A percentile compares a stretch with the other conserved stretches of the same genome.
Evolutionary conservation across 1,140 invertebrate species (phyloP).

Genomic region (Drosophila orosa): DNA sequence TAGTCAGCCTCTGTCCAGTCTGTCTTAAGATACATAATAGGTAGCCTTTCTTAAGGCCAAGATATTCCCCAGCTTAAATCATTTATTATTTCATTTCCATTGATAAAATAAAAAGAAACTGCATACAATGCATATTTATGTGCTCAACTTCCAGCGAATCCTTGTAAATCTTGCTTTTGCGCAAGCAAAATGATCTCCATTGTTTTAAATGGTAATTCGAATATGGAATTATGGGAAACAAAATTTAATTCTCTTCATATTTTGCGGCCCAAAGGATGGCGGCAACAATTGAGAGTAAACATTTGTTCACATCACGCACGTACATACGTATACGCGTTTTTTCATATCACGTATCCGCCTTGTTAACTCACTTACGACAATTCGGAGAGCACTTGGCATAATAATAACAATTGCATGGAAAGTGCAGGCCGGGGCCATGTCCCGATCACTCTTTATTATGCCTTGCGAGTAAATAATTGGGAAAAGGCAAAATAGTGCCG

Average conservation of each 20-base stretch:
- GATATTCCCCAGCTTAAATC: too few species aligned
- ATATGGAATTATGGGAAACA: constrained; percentile 1
- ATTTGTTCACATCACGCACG: background rate
- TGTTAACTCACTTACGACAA: constrained; percentile 24
- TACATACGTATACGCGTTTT: background rate
- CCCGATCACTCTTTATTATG: constrained; percentile 23
- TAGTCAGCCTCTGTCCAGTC: too few species aligned
- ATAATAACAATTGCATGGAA: constrained; percentile 35
- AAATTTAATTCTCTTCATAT: background rate
- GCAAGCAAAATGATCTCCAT: background rate
- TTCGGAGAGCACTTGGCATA: constrained; percentile 39
- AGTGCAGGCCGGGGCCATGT: background rate
- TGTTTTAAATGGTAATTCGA: constrained; percentile 7
- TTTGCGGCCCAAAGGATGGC: background rate
- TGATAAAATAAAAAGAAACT: too few species aligned
- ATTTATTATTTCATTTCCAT: too few species aligned
- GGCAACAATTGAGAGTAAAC: constrained; percentile 1
- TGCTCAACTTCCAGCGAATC: background rate
- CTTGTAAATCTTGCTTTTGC: background rate
- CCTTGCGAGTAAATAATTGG: constrained; percentile 32
- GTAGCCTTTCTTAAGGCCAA: too few species aligned
- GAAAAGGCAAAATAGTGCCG: constrained; percentile 13
- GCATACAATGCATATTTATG: too few species aligned
- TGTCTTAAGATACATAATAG: too few species aligned
- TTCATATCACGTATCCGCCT: constrained; percentile 39